A percentile compares a stretch with the other conserved stretches of the same genome.
These are phyloP conservation scores for Eurois occulta DNA, from an alignment of 2,888 invertebrate genomes.

Conservation along the genomic window DNA sequence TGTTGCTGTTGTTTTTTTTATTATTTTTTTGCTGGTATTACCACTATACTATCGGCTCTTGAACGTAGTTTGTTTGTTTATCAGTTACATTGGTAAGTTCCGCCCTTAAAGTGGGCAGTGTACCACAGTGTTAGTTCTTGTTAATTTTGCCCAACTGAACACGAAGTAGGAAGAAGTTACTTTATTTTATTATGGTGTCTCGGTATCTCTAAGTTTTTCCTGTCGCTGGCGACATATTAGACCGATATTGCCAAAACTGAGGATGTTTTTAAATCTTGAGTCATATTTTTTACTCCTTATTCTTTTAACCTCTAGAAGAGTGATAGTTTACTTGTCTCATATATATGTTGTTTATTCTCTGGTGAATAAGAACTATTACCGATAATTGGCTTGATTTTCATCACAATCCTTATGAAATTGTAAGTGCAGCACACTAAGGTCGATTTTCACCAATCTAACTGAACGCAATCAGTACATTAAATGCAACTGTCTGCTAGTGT, in stretches of 20 bases:
- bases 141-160: background rate
- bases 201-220: background rate
- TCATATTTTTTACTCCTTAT: background rate
- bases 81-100: background rate
- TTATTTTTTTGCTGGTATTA: no score
- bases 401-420: background rate
- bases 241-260: background rate
- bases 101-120: background rate
- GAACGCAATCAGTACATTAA: background rate
- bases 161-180: background rate
- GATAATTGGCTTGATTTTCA: background rate
- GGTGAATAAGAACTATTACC: background rate
- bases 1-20: no score
- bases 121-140: background rate
- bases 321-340: background rate
- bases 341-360: background rate
- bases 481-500: background rate
- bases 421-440: background rate
- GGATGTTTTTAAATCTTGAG: background rate
- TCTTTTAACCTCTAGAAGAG: background rate
- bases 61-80: no score
- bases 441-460: background rate
- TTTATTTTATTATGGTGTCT: background rate
- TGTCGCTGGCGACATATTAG: slow-evolving; percentile 1
- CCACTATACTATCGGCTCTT: no score